These are phyloP conservation scores for Ceratotherium simum DNA, from an alignment of 2,113 vertebrate genomes.

Conservation along the genomic window DNA sequence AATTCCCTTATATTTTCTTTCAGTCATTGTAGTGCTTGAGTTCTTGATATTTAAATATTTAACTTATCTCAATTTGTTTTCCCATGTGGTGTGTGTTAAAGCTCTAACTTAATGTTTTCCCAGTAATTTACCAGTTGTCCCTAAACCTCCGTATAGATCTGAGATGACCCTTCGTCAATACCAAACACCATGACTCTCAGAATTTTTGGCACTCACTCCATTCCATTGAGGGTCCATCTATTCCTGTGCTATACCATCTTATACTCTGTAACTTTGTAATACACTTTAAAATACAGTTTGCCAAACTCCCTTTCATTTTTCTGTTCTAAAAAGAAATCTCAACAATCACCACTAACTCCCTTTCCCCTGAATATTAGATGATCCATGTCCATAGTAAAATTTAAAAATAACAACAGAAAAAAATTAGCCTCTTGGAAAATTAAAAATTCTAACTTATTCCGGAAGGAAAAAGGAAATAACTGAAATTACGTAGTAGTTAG, in stretches of 20 bases:
- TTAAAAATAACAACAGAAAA: neutral
- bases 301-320: neutral
- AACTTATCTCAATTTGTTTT: neutral
- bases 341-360: neutral
- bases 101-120: neutral
- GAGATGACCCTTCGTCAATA: no score
- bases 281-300: neutral
- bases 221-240: neutral
- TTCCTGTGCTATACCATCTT: neutral
- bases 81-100: neutral
- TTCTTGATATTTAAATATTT: neutral
- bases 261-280: neutral
- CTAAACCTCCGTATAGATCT: neutral
- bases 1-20: neutral
- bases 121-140: neutral
- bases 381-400: neutral
- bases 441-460: neutral
- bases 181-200: neutral
- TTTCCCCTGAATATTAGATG: neutral
- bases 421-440: neutral
- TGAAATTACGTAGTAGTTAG: neutral
- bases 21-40: neutral
- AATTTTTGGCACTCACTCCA: neutral
- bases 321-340: neutral
- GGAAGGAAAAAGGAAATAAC: neutral